phyloP scores from a whole-genome alignment of 2,113 vertebrate genomes.

The Helogale parvula region DNA sequence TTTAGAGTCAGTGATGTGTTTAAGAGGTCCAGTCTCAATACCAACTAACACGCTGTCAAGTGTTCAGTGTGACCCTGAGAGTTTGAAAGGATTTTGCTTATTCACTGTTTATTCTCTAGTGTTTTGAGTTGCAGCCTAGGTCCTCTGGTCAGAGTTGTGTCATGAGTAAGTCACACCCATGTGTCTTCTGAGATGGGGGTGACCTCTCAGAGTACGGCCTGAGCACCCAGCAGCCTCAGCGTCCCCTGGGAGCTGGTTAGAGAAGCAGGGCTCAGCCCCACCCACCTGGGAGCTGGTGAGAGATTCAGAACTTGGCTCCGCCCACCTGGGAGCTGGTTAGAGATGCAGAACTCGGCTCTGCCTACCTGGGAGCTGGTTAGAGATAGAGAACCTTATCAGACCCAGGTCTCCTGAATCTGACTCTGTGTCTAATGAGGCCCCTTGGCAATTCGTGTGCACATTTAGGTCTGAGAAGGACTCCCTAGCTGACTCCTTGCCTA shows the following conservation, averaged over 20 bases:
- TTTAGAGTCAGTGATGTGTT: background rate
- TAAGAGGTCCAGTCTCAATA: rapidly evolving
- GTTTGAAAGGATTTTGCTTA: background rate
- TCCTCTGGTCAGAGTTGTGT: background rate
- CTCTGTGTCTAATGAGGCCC: background rate
- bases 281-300: background rate
- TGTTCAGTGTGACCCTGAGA: background rate
- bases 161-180: background rate
- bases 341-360: background rate
- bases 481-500: background rate
- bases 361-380: background rate
- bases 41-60: background rate
- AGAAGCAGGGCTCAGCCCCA: too few relatives aligned
- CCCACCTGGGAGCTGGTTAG: background rate
- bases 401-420: background rate
- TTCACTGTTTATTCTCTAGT: background rate
- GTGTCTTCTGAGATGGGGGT: background rate
- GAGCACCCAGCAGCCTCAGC: background rate
- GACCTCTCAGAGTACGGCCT: background rate
- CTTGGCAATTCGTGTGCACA: too few relatives aligned
- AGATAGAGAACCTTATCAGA: background rate
- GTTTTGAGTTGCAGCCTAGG: background rate
- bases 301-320: background rate
- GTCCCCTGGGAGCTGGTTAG: background rate
- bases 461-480: background rate